Conservation (phyloP, 2,888 invertebrate species). For the Griposia aprilina region DNA sequence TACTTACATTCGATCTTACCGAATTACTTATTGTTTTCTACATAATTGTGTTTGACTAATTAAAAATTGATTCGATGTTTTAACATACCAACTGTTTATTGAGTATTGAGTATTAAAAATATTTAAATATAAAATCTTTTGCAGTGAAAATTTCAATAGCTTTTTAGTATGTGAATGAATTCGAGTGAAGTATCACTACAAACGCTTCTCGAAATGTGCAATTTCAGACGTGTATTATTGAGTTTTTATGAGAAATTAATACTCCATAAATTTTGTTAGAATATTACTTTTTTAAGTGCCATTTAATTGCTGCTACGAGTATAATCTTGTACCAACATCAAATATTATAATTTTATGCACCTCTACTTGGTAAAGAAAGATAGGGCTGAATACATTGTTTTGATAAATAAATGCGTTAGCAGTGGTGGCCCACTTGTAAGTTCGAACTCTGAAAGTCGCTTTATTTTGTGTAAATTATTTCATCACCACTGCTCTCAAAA, state of each 20-base stretch:
- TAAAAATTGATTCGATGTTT: too few relatives aligned
- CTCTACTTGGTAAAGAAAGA: background rate
- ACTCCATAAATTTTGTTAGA: constrained; percentile 16
- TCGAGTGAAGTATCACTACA: background rate
- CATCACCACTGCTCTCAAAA: background rate
- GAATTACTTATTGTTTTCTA: background rate
- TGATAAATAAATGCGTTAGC: background rate
- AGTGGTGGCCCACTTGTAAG: background rate
- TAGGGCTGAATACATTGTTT: background rate
- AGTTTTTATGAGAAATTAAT: constrained; percentile 27
- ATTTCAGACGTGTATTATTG: constrained; percentile 12
- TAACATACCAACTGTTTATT: too few relatives aligned
- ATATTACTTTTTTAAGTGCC: background rate
- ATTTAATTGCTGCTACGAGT: background rate
- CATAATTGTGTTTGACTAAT: background rate
- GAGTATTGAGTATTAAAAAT: too few relatives aligned
- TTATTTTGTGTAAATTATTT: too few relatives aligned
- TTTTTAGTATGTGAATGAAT: constrained; percentile 15
- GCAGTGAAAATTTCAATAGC: background rate
- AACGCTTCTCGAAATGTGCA: constrained; percentile 10
- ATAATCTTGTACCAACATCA: background rate
- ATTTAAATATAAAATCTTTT: constrained; percentile 4
- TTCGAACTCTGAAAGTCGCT: background rate
- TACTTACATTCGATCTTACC: background rate
- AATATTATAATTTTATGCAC: background rate